Evolutionary conservation across 1,140 invertebrate species (phyloP).

Genomic region (Pseudomyrmex cubaensis): DNA sequence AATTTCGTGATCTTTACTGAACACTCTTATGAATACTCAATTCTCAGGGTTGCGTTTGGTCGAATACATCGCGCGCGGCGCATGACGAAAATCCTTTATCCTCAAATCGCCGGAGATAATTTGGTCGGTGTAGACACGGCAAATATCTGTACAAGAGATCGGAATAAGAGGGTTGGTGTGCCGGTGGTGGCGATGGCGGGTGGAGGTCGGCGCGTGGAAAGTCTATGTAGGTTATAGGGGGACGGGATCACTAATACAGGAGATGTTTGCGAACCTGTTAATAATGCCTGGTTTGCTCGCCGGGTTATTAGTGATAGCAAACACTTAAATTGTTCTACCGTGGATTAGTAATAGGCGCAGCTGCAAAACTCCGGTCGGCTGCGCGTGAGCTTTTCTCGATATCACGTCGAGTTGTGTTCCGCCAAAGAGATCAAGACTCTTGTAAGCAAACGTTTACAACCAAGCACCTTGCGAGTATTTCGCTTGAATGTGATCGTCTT

Average conservation of each 20-base stretch:
- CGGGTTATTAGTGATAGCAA: conserved; percentile 83
- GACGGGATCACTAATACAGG: conserved; percentile 81
- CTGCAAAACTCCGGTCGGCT: conserved; percentile 64
- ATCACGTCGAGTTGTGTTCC: conserved; percentile 17
- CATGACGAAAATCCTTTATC: conserved; percentile 80
- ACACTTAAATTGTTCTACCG: conserved; percentile 81
- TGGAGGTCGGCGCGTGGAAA: conserved; percentile 71
- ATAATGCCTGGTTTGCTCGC: conserved; percentile 82
- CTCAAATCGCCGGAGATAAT: conserved; percentile 80
- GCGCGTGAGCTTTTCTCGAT: conserved; percentile 56
- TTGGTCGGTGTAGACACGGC: conserved; percentile 80
- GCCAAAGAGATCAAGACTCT: conserved; percentile 10
- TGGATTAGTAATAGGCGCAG: conserved; percentile 77
- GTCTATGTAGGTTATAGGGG: conserved; percentile 77
- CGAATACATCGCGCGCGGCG: conserved; percentile 36
- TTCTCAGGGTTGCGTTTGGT: conserved; percentile 32
- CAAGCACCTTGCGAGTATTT: not conserved
- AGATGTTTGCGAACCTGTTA: conserved; percentile 83
- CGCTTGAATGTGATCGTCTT: not conserved
- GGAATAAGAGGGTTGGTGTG: conserved; percentile 76
- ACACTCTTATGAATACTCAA: conserved; percentile 46
- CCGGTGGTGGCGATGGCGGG: conserved; percentile 51
- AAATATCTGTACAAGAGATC: conserved; percentile 83
- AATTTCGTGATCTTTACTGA: not conserved
- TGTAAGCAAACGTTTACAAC: not conserved